phyloP scores from a whole-genome alignment of 2,113 vertebrate genomes.

The Chionodraco myersi region DNA sequence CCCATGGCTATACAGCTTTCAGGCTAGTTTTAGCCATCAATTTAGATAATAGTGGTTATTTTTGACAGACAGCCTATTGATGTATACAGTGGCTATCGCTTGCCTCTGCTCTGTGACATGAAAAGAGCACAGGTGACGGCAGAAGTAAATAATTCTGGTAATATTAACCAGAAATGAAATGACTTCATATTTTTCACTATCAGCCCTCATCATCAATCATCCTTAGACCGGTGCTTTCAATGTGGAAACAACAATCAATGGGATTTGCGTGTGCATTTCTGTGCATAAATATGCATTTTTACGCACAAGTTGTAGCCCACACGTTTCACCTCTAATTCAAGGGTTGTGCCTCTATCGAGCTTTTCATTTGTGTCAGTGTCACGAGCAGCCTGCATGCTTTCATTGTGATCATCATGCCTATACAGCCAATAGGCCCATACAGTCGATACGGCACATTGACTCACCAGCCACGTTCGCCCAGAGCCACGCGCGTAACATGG shows the following conservation, averaged over 20 bases:
- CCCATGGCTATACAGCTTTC: neutral
- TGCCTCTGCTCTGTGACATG: constrained; percentile 8
- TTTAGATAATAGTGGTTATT: neutral
- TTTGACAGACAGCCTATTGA: constrained; percentile 18
- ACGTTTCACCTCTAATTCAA: constrained; percentile 15
- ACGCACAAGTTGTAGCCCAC: constrained; percentile 45
- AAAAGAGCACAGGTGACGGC: neutral
- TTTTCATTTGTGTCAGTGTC: constrained; percentile 29
- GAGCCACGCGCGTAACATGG: constrained; percentile 17
- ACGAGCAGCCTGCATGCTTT: constrained; percentile 28
- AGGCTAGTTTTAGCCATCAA: neutral
- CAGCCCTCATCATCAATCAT: neutral
- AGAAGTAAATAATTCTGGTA: neutral
- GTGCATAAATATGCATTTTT: constrained; percentile 31
- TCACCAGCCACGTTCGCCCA: constrained; percentile 73
- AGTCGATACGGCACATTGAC: constrained; percentile 68
- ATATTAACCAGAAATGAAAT: neutral
- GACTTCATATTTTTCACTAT: neutral
- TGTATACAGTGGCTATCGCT: neutral
- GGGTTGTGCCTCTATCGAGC: constrained; percentile 1
- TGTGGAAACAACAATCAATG: constrained; percentile 16
- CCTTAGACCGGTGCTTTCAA: neutral
- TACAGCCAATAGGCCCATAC: constrained; percentile 51
- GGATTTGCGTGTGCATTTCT: neutral
- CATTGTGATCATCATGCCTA: constrained; percentile 48